Evolutionary conservation across 2,113 vertebrate genomes (phyloP).

Genomic region (Procapra przewalskii): DNA sequence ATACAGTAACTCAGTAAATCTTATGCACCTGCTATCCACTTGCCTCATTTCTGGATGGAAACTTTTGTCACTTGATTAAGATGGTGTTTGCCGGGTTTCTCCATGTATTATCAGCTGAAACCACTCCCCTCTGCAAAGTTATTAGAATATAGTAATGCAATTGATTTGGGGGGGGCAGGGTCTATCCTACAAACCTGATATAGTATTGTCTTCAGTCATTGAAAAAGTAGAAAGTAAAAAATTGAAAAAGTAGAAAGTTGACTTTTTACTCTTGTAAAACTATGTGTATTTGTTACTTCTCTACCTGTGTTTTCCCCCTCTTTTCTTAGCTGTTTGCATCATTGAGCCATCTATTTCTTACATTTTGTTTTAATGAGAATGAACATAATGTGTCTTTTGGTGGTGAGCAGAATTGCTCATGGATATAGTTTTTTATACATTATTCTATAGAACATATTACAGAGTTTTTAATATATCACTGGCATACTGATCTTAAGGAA

Average conservation of each 20-base stretch:
- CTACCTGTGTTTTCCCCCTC: neutral
- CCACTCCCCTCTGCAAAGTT: neutral
- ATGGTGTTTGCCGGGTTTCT: neutral
- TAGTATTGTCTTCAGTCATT: neutral
- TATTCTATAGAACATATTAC: neutral
- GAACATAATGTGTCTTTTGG: neutral
- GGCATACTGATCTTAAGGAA: neutral
- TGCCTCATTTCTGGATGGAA: neutral
- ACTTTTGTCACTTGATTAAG: neutral
- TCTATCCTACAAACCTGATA: neutral
- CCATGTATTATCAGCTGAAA: neutral
- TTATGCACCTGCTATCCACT: neutral
- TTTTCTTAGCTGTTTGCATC: neutral
- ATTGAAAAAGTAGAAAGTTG: neutral
- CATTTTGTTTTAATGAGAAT: neutral
- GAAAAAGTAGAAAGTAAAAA: neutral
- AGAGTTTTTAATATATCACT: neutral
- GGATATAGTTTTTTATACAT: neutral
- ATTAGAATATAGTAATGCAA: neutral
- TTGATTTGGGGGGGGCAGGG: neutral
- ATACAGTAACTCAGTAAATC: neutral
- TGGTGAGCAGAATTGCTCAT: neutral
- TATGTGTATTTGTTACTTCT: neutral
- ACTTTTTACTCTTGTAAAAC: neutral
- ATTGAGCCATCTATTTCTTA: neutral